These are phyloP conservation scores for Sorex araneus DNA, from an alignment of 2,113 vertebrate species.

Conservation along the genomic window DNA sequence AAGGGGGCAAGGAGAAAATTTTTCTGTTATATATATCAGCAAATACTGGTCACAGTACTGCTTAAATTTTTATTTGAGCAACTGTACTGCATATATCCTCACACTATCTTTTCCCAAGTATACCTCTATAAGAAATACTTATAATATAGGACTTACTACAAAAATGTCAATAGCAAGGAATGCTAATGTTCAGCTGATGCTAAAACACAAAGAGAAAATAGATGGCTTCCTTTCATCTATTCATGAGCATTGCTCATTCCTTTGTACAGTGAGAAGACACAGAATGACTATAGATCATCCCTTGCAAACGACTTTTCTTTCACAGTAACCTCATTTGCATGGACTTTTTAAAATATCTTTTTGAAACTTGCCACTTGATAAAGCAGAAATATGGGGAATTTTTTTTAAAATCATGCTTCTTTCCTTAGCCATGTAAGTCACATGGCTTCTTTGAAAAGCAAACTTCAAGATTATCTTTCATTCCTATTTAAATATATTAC, in stretches of 20 bases:
- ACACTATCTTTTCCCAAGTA: not conserved
- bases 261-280: not conserved
- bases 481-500: not conserved
- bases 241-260: not conserved
- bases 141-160: not conserved
- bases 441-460: not conserved
- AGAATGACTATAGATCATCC: not conserved
- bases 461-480: not conserved
- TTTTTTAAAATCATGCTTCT: not conserved
- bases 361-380: slow-evolving; percentile 4
- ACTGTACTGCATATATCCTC: not conserved
- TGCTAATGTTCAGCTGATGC: not conserved
- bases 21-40: not conserved
- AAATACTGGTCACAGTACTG: not conserved
- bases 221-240: not conserved
- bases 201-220: not conserved
- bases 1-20: not conserved
- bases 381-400: not conserved
- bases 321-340: not conserved
- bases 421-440: not conserved
- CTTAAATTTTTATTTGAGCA: not conserved
- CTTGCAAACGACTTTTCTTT: not conserved
- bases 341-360: not conserved
- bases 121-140: not conserved
- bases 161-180: not conserved